These are phyloP conservation scores for Drosophila parabipectinata DNA, from an alignment of 1,140 invertebrate species.

Conservation along the genomic window DNA sequence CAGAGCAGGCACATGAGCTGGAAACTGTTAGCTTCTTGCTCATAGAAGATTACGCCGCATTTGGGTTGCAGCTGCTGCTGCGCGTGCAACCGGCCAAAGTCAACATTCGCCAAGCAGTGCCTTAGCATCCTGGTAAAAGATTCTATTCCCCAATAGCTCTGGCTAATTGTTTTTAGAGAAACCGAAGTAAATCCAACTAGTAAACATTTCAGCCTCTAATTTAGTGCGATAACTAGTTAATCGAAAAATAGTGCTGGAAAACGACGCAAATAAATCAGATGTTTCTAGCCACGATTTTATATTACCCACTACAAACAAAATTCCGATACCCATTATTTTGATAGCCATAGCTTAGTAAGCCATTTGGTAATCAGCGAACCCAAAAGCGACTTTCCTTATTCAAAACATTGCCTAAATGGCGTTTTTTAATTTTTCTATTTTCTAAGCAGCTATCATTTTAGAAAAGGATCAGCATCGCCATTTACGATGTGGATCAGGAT, in stretches of 20 bases:
- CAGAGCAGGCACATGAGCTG: slow-evolving; percentile 64
- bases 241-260: background rate
- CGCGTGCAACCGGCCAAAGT: slow-evolving; percentile 53
- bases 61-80: slow-evolving; percentile 56
- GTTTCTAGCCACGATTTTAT: background rate
- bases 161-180: slow-evolving; percentile 9
- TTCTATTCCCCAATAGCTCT: slow-evolving; percentile 5
- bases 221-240: background rate
- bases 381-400: too few species aligned
- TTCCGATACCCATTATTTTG: too few species aligned
- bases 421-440: too few species aligned
- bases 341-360: too few species aligned
- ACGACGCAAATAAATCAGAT: background rate
- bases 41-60: slow-evolving; percentile 70
- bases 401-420: too few species aligned
- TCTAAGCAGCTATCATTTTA: too few species aligned
- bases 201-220: slow-evolving; percentile 24
- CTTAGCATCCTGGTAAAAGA: slow-evolving; percentile 59
- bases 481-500: too few species aligned
- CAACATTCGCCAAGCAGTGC: slow-evolving; percentile 62
- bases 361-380: too few species aligned
- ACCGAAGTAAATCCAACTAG: slow-evolving; percentile 22
- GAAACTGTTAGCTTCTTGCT: slow-evolving; percentile 54
- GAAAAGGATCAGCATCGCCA: too few species aligned
- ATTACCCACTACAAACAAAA: too few species aligned